A percentile compares a stretch with the other conserved stretches of the same genome.
Conservation (phyloP, 1,140 invertebrate genomes). For the Amphibalanus amphitrite region DNA sequence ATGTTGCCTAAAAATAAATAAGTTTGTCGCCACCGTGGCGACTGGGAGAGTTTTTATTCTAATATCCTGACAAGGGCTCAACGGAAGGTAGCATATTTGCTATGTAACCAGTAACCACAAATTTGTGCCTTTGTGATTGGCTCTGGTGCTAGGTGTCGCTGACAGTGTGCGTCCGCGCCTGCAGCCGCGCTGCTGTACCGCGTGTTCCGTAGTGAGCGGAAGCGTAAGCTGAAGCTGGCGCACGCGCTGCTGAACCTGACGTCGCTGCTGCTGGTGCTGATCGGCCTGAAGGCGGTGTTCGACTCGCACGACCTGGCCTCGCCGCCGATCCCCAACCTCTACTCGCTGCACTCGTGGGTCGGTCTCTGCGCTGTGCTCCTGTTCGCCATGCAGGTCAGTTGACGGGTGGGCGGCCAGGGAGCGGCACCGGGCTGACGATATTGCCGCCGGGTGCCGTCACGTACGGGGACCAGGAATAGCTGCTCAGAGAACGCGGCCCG, state of each 20-base stretch:
- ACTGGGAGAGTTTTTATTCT: too few species aligned
- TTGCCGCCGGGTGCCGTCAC: too few species aligned
- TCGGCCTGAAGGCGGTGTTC: conserved; percentile 56
- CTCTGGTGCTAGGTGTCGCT: conserved; percentile 44
- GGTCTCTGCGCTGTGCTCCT: conserved; percentile 55
- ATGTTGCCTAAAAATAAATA: too few species aligned
- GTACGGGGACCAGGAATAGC: too few species aligned
- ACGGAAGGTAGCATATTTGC: too few species aligned
- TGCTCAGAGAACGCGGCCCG: too few species aligned
- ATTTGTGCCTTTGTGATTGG: conserved; percentile 27
- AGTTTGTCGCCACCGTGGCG: too few species aligned
- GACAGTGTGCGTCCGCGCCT: conserved; percentile 48
- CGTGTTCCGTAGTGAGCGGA: conserved; percentile 50
- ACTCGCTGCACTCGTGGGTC: conserved; percentile 69
- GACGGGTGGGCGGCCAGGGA: too few species aligned
- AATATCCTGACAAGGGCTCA: too few species aligned
- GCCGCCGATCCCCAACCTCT: conserved; percentile 66
- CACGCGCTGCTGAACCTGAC: conserved; percentile 51
- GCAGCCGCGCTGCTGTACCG: conserved; percentile 68
- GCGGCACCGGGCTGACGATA: too few species aligned
- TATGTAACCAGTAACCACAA: too few species aligned
- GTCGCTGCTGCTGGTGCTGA: conserved; percentile 46
- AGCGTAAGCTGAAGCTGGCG: conserved; percentile 54
- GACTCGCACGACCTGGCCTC: conserved; percentile 54
- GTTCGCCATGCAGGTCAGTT: conserved; percentile 50